Evolutionary conservation across 1,140 invertebrate genomes (phyloP), one percentile per base, ranked within the genome.

Genomic region (Diachasma alloeum): DNA sequence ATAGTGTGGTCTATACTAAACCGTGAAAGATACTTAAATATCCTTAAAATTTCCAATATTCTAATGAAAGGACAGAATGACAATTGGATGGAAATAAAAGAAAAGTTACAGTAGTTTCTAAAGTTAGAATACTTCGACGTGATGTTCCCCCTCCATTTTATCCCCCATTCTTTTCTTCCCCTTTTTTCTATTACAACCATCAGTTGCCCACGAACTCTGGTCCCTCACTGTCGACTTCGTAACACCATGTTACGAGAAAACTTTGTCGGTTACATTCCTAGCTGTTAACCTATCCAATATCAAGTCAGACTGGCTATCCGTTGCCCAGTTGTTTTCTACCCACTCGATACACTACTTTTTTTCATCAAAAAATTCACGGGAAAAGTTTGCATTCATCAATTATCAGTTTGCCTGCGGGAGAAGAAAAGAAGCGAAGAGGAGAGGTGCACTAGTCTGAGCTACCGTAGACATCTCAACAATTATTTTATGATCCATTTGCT

Each of bases 81-180:
- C 78, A 80, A 74, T 17, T 19, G n/a, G 48, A 53, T 17, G 13
- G 48, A 63, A 46, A 80, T 81, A 80, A 81, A 77, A 76, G 72
- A n/a, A n/a, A n/a, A 81, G 78, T 78, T 75, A 68, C 71, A 72
- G 73, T 70, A 22, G 73, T 81, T 82, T 75, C 75, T 77, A 82
- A 83, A 82, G 80, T 83, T 82, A 9, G 39, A 17, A 26, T 73
- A 36, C 70, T 42, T 63, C 22, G 19, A 24, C 24, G 24, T 26
- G 11, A 59, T 59, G 17, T 11, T 17, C 19, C 17, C 59, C 9
- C 11, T 26, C 24, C 24, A 63, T 31, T 63, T 63, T 31, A n/a
- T 63, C 22, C 24, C 22, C 59, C 19, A 63, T 63, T 26, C 22
- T 26, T 26, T 26, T 31, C 24, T 59, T 22, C 53, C 17, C 19